Percentiles rank a stretch among this genome's conserved stretches.
phyloP scores from a whole-genome alignment of 2,113 vertebrate genomes.

The Caloenas nicobarica region DNA sequence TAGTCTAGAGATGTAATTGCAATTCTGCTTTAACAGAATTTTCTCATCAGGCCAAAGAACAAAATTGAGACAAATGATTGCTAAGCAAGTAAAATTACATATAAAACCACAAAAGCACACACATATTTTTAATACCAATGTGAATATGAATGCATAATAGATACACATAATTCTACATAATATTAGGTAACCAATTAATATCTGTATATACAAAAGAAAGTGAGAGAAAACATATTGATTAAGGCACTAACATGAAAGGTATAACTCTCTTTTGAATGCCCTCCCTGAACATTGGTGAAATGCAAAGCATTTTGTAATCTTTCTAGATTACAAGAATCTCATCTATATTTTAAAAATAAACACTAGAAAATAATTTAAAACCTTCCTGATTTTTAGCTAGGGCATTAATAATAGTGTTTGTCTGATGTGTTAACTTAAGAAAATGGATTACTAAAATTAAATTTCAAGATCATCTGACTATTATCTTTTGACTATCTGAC shows the following conservation, averaged over 20 bases:
- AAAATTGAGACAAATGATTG: not conserved
- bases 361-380: not conserved
- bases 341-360: not conserved
- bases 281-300: not conserved
- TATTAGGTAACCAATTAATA: not conserved
- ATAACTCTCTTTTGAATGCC: not conserved
- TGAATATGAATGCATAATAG: not conserved
- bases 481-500: not conserved
- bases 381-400: not conserved
- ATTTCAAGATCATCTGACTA: not conserved
- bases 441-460: not conserved
- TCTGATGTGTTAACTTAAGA: not conserved
- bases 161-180: not conserved
- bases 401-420: fast-evolving
- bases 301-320: not conserved
- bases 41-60: not conserved
- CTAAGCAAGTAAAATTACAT: not conserved
- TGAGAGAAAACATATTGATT: not conserved
- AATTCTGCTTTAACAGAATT: not conserved
- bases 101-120: not conserved
- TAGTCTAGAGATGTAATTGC: not conserved
- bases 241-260: not conserved
- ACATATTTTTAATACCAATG: not conserved
- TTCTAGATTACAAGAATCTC: not conserved
- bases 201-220: not conserved